These are phyloP conservation scores for Oryzias celebensis DNA, from an alignment of 2,113 vertebrate species.

Conservation along the genomic window DNA sequence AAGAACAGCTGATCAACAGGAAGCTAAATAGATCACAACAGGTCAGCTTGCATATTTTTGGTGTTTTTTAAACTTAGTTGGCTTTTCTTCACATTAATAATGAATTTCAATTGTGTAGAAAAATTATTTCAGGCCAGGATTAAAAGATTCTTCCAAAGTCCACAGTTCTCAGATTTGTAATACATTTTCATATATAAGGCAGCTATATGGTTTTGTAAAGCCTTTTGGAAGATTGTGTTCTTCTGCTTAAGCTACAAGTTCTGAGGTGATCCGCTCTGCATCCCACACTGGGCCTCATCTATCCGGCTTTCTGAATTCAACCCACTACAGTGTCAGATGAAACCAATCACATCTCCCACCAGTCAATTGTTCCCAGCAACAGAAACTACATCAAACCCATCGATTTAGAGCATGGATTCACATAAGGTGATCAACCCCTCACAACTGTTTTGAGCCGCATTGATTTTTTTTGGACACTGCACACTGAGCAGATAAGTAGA, in stretches of 20 bases:
- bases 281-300: slow-evolving; percentile 34
- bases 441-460: slow-evolving; percentile 69
- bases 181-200: too few species aligned
- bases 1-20: too few species aligned
- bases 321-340: slow-evolving; percentile 71
- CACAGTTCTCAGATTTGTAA: too few species aligned
- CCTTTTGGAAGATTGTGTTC: slow-evolving; percentile 38
- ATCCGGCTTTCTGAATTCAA: slow-evolving; percentile 50
- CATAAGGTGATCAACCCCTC: slow-evolving; percentile 75
- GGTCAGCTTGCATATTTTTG: too few species aligned
- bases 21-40: too few species aligned
- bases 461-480: slow-evolving; percentile 62
- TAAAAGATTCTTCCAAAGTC: too few species aligned
- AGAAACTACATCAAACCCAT: slow-evolving; percentile 78
- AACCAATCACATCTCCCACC: slow-evolving; percentile 68
- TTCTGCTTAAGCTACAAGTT: slow-evolving; percentile 36
- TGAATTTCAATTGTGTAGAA: too few species aligned
- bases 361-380: slow-evolving; percentile 76
- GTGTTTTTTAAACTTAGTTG: too few species aligned
- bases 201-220: too few species aligned
- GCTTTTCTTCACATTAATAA: too few species aligned
- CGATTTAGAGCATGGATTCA: slow-evolving; percentile 71
- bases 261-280: slow-evolving; percentile 52
- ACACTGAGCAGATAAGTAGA: slow-evolving; percentile 63
- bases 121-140: too few species aligned